Conservation (phyloP, 2,113 vertebrate genomes). For the Saimiri boliviensis region DNA sequence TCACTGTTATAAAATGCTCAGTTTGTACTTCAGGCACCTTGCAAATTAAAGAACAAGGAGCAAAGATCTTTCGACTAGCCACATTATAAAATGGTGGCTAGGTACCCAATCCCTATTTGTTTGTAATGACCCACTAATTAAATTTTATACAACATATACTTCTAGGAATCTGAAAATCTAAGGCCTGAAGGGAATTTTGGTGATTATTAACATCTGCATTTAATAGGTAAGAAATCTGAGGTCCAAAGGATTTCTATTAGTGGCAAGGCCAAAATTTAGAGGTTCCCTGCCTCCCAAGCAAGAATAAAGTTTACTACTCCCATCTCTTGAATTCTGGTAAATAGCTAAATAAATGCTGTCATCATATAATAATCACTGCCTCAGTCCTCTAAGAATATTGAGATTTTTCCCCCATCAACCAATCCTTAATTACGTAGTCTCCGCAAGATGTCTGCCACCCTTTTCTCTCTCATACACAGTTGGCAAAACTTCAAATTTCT, state of each 20-base stretch:
- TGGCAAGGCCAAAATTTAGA: neutral
- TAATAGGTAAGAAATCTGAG: conserved; percentile 42
- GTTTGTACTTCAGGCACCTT: neutral
- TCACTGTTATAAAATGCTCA: neutral
- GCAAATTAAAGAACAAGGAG: conserved; percentile 38
- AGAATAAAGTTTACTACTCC: neutral
- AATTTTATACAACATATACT: conserved; percentile 29
- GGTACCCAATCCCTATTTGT: neutral
- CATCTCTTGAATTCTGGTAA: conserved; percentile 36
- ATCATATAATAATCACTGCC: conserved; percentile 8
- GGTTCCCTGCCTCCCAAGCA: neutral
- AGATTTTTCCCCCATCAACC: neutral
- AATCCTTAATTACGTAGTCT: conserved; percentile 41
- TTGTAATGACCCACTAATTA: neutral
- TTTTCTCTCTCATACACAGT: conserved; percentile 28
- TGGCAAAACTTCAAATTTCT: conserved; percentile 50
- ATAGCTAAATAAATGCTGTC: conserved; percentile 2
- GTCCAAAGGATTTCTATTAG: neutral
- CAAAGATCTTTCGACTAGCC: neutral
- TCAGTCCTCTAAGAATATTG: neutral
- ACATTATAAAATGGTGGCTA: conserved; percentile 41
- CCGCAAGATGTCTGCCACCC: neutral
- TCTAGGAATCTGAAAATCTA: conserved; percentile 35
- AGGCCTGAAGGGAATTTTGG: conserved; percentile 6
- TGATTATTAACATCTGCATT: neutral